Base-by-base conservation (phyloP, 2,797 vertebrate genomes). In the Chaetodon trifasciatus region DNA sequence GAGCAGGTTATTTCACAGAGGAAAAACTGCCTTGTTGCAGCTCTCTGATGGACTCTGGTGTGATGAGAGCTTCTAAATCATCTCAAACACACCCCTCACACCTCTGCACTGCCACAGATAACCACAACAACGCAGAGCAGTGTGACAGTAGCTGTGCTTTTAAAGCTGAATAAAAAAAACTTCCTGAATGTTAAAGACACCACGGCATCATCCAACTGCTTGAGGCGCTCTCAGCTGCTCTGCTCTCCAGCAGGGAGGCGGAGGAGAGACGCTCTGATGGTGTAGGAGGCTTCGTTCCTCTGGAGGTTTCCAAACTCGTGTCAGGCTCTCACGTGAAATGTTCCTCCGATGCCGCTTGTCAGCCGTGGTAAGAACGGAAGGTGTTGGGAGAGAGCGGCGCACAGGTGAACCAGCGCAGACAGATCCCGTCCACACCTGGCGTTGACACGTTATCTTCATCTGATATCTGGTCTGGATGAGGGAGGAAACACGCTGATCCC, bases 221-320 rank as follows among this genome's bases (percentile, higher is more conserved):
- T 17, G 39, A 67, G 71, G 70, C 64, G n/a, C 61, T 74, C 69
- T 70, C 40, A 64, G 53, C 13, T 17, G 64, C 16, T 32, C 70
- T 24, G 57, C 13, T 46, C 83, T 74, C 49, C 78, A 58, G 55
- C 70, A 40, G 56, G 23, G 70, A 65, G 68, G 69, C 55, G 37
- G 44, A 16, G 61, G 74, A 58, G 64, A 56, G 47, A 72, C 58
- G 71, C 49, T 75, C 50, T 61, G 52, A 73, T 53, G 73, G 70
- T 70, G 73, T 46, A 56, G 50, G 81, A 75, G 62, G 44, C 21
- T 28, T 56, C 9, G 16, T 37, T 68, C 40, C 47, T 56, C 63
- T 17, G n/a, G 52, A 76, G 77, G 63, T 62, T 84, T 71, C 58
- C 62, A 67, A 76, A 66, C 65, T 80, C 65, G 4, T 39, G 23